Conservation (phyloP, 2,888 invertebrate species). For the Colostygia pectinataria region DNA sequence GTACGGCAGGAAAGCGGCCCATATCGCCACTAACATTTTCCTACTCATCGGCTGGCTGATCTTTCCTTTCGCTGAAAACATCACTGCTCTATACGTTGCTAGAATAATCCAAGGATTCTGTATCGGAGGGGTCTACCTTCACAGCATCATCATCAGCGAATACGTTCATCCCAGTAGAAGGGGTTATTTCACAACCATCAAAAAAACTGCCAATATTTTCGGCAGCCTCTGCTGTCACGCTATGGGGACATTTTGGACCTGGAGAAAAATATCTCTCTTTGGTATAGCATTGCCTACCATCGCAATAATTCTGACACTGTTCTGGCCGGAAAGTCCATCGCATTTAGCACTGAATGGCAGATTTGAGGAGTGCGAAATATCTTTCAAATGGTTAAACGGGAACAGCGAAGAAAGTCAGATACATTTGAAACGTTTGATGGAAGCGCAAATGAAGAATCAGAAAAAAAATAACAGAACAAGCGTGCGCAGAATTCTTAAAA, state of each 20-base stretch:
- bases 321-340: conserved; percentile 56
- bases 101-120: conserved; percentile 47
- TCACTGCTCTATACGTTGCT: conserved; percentile 40
- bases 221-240: conserved; percentile 49
- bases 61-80: conserved; percentile 39
- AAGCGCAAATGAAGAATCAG: conserved; percentile 33
- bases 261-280: conserved; percentile 46
- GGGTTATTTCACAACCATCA: conserved; percentile 47
- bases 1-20: conserved; percentile 44
- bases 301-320: conserved; percentile 36
- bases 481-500: conserved; percentile 21
- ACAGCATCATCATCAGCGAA: conserved; percentile 46
- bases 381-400: conserved; percentile 47
- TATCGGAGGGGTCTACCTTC: conserved; percentile 42
- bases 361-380: conserved; percentile 44
- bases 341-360: conserved; percentile 48
- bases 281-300: conserved; percentile 28
- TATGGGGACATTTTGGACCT: conserved; percentile 40
- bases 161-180: conserved; percentile 45
- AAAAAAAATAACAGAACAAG: neutral
- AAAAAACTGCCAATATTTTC: conserved; percentile 36
- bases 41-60: conserved; percentile 43
- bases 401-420: conserved; percentile 32
- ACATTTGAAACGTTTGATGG: conserved; percentile 42
- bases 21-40: conserved; percentile 31